A percentile compares a stretch with the other conserved stretches of the same genome.
phyloP scores from a whole-genome alignment of 2,113 vertebrate species.

The Gasterosteus aculeatus region DNA sequence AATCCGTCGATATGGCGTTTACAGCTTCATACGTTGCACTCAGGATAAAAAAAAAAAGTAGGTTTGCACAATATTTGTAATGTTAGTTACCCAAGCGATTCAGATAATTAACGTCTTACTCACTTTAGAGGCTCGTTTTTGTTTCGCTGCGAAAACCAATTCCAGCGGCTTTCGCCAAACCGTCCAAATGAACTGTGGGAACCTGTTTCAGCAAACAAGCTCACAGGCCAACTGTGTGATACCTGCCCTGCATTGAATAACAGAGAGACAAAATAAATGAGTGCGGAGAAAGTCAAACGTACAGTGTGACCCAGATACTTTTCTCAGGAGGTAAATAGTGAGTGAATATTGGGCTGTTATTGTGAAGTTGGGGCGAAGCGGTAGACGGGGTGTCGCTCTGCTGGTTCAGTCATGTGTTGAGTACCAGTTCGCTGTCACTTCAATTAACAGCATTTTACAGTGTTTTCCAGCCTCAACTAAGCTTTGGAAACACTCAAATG shows the following conservation, averaged over 20 bases:
- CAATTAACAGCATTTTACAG: too few species aligned
- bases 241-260: constrained; percentile 30
- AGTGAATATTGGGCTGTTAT: not conserved
- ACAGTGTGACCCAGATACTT: constrained; percentile 25
- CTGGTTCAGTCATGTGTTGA: not conserved
- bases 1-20: not conserved
- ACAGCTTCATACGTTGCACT: not conserved
- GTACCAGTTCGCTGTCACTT: not conserved
- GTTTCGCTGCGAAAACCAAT: not conserved
- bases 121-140: not conserved
- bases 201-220: constrained; percentile 25
- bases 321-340: not conserved
- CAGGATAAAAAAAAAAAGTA: not conserved
- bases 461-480: not conserved
- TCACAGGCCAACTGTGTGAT: constrained; percentile 22
- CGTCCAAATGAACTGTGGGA: constrained; percentile 28
- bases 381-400: not conserved
- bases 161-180: not conserved
- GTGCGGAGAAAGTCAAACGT: constrained; percentile 12
- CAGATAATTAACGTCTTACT: not conserved
- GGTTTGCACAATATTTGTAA: not conserved
- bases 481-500: not conserved
- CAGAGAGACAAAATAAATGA: constrained; percentile 17
- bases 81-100: not conserved
- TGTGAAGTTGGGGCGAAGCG: constrained; percentile 4